Evolutionary conservation across 1,140 invertebrate genomes (phyloP).

Genomic region (Mylabris phalerata): DNA sequence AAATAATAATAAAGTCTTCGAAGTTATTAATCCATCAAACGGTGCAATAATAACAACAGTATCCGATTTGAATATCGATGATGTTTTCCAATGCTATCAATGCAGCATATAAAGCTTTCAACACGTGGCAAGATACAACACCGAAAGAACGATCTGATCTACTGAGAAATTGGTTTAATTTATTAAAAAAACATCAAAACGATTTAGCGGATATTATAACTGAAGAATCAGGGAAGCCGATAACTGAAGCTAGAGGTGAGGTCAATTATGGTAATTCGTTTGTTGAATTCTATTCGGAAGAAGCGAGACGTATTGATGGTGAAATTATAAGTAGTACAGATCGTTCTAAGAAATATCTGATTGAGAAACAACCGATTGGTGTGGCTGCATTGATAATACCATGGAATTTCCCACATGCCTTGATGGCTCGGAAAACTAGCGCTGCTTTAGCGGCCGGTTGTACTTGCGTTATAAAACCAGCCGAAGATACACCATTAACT

Average conservation of each 20-base stretch:
- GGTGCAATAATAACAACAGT: constrained; percentile 65
- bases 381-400: constrained; percentile 95
- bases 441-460: constrained; percentile 92
- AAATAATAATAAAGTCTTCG: constrained; percentile 58
- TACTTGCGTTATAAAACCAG: constrained; percentile 91
- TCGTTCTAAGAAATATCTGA: constrained; percentile 71
- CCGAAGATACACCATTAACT: constrained; percentile 93
- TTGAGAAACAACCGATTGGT: constrained; percentile 88
- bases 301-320: constrained; percentile 84
- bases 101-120: constrained; percentile 67
- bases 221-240: constrained; percentile 87
- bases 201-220: constrained; percentile 80
- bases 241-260: constrained; percentile 83
- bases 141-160: constrained; percentile 68
- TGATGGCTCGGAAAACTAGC: constrained; percentile 94
- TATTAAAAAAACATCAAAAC: constrained; percentile 67
- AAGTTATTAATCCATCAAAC: constrained; percentile 69
- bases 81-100: constrained; percentile 69
- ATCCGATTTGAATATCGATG: constrained; percentile 75
- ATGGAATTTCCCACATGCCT: constrained; percentile 99
- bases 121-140: constrained; percentile 68
- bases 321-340: constrained; percentile 75
- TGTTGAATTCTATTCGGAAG: constrained; percentile 95
- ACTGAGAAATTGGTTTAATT: constrained; percentile 70
- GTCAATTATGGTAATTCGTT: constrained; percentile 89